Evolutionary conservation across 2,113 vertebrate genomes (phyloP), one percentile per base, ranked within the genome.

Genomic region (Dolichallabes microphthalmus): DNA sequence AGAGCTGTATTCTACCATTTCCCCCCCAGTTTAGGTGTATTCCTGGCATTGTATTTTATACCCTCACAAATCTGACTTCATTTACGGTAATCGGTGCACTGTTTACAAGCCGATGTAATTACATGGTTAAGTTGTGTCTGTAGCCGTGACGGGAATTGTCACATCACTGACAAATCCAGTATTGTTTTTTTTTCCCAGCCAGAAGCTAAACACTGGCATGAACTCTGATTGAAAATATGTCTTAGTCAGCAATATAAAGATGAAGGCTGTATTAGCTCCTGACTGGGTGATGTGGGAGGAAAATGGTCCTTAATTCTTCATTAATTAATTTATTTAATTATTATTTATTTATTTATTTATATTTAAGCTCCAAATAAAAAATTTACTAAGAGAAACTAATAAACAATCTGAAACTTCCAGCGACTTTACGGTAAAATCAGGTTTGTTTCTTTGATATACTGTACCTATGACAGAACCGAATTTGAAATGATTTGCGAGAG

Each of bases 81-180:
- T 77, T 32, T 45, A 19, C 22, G 12, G 53, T 35, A 71, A 79
- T 25, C 76, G 2, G 22, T 79, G 75, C 15, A 9, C 32, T 58
- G 76, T 85, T 85, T 60, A 71, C 63, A 71, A 25, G 15, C 73
- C 3, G 71, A 32, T 64, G 19, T 84, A 84, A 84, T 84, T 76
- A 76, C 58, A 60, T 8, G 25, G 22, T 58, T 30, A 71, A 60
- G 1, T 85, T 77, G 52, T 10, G 78, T 73, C 35, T 80, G 53
- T 68, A 52, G 50, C 53, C 32, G 17, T 68, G 63, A 66, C 53
- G 27, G 6, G 39, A 30, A 55, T 50, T 71, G 82, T 85, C 32
- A 57, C n/a, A 35, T 57, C 14, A 22, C 84, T 80, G 35, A 73
- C 25, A 52, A 63, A 50, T 57, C 55, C 64, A 71, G 75, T n/a